A percentile compares a stretch with the other conserved stretches of the same genome.
Conservation (phyloP, 2,888 invertebrate species). For the Andrena praecox region DNA sequence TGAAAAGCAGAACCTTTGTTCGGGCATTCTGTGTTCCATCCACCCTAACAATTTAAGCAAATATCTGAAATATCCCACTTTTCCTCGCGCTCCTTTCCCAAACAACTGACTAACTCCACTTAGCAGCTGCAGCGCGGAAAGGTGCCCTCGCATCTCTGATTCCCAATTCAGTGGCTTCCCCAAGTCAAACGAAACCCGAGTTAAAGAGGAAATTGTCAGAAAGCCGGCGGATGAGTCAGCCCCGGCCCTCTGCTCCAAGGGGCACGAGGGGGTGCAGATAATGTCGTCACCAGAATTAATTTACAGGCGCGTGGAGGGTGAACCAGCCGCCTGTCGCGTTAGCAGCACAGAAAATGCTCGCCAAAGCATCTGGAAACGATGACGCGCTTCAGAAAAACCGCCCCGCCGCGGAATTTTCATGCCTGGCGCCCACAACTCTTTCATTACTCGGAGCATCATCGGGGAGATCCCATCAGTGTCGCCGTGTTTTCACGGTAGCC, state of each 20-base stretch:
- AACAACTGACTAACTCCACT: too few species aligned
- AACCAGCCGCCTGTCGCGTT: neutral
- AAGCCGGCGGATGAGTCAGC: slow-evolving; percentile 55
- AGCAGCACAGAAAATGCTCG: neutral
- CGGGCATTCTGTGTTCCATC: too few species aligned
- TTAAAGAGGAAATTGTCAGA: slow-evolving; percentile 52
- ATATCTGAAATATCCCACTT: too few species aligned
- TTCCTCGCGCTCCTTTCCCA: too few species aligned
- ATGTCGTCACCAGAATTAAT: slow-evolving; percentile 49
- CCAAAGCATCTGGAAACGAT: slow-evolving; percentile 28
- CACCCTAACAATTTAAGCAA: too few species aligned
- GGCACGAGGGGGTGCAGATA: slow-evolving; percentile 40
- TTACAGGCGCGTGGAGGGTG: slow-evolving; percentile 21
- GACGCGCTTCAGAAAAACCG: slow-evolving; percentile 17
- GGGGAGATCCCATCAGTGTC: too few species aligned
- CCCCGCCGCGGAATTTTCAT: neutral
- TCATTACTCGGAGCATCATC: neutral
- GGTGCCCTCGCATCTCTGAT: neutral
- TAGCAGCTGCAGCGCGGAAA: too few species aligned
- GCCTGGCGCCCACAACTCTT: neutral
- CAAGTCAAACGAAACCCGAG: slow-evolving; percentile 10
- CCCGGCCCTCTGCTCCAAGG: slow-evolving; percentile 20
- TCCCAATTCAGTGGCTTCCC: slow-evolving; percentile 28
- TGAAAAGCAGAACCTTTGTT: neutral
- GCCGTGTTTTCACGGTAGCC: neutral